Conservation (phyloP, 1,140 invertebrate genomes). For the Procambarus clarkii region DNA sequence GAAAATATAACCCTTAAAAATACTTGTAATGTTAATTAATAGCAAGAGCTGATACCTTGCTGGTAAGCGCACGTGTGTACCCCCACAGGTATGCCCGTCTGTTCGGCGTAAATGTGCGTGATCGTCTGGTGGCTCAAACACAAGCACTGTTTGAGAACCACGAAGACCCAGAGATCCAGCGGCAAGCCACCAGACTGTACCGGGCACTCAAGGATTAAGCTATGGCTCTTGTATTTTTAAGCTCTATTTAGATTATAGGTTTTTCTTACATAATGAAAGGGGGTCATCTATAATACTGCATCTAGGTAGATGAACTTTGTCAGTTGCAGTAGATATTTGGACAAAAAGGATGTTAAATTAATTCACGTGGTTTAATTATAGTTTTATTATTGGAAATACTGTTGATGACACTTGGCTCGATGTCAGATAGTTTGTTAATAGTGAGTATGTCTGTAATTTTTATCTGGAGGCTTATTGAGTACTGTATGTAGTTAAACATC, state of each 20-base stretch:
- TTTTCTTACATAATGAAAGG: not conserved
- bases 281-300: not conserved
- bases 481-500: not conserved
- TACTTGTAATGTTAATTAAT: too few relatives aligned
- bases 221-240: not conserved
- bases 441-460: too few relatives aligned
- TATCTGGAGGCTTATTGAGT: too few relatives aligned
- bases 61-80: not conserved
- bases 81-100: constrained; percentile 36
- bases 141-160: constrained; percentile 8
- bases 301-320: too few relatives aligned
- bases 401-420: too few relatives aligned
- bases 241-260: not conserved
- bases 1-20: too few relatives aligned
- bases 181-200: constrained; percentile 36
- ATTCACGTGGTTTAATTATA: too few relatives aligned
- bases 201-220: constrained; percentile 24
- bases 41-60: not conserved
- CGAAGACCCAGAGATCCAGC: constrained; percentile 37
- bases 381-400: too few relatives aligned
- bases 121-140: constrained; percentile 22
- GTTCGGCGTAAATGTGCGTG: constrained; percentile 34
- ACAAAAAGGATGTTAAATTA: too few relatives aligned
- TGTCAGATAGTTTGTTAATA: too few relatives aligned
- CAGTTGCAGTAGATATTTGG: too few relatives aligned